phyloP scores from a whole-genome alignment of 92 coral and sea anemone genomes.

The Bergia sp. region DNA sequence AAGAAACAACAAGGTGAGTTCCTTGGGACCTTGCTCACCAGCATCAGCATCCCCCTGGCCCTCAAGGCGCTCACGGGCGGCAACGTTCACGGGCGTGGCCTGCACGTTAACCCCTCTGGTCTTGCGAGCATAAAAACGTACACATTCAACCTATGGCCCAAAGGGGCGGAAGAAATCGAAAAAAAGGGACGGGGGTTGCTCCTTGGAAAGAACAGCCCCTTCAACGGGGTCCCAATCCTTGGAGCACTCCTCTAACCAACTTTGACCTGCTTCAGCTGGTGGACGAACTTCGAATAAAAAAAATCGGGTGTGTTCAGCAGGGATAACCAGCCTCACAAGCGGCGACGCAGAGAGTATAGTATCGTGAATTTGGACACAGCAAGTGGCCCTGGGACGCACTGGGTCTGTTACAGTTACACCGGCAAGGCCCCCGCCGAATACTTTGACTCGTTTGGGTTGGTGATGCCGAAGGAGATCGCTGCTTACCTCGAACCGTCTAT shows the following conservation, averaged over 20 bases:
- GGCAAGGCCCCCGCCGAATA: not conserved
- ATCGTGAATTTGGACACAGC: not conserved
- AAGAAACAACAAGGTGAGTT: conserved; percentile 4
- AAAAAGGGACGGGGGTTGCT: not conserved
- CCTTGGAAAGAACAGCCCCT: not conserved
- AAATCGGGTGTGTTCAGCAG: not conserved
- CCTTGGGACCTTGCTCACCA: not conserved
- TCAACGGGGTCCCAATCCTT: not conserved
- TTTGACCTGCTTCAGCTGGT: not conserved
- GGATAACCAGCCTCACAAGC: not conserved
- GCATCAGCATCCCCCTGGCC: not conserved
- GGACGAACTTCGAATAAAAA: not conserved
- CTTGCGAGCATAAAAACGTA: not conserved
- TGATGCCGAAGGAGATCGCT: not conserved
- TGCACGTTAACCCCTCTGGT: not conserved
- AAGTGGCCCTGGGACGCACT: not conserved
- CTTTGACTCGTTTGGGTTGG: not conserved
- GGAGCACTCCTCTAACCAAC: not conserved
- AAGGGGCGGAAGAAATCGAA: not conserved
- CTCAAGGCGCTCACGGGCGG: not conserved
- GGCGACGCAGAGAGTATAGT: not conserved
- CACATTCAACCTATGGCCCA: not conserved
- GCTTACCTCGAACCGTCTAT: not conserved
- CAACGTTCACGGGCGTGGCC: not conserved
- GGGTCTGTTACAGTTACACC: not conserved